phyloP scores from a whole-genome alignment of 2,113 vertebrate genomes.

The Scophthalmus maximus region DNA sequence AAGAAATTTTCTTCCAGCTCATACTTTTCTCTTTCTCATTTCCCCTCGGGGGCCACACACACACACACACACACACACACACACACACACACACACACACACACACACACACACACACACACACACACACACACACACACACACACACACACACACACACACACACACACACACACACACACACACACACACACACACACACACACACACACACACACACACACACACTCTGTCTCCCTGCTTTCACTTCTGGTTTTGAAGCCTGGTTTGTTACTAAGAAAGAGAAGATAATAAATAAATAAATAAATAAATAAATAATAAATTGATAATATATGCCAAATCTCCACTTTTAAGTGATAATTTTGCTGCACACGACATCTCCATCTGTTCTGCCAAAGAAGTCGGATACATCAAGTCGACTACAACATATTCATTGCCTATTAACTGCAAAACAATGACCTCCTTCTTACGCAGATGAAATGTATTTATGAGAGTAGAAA shows the following conservation, averaged over 20 bases:
- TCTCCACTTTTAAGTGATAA: too few relatives aligned
- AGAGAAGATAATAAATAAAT: not conserved
- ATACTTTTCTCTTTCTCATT: slow-evolving; percentile 41
- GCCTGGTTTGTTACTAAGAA: not conserved
- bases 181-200: not conserved
- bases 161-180: too few relatives aligned
- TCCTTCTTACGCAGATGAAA: not conserved
- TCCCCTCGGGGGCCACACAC: slow-evolving; percentile 37
- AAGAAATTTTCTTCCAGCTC: slow-evolving; percentile 5
- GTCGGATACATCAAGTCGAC: not conserved
- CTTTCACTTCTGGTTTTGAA: not conserved
- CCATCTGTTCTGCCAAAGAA: not conserved
- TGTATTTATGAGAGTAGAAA: not conserved
- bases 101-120: too few relatives aligned
- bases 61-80: slow-evolving; percentile 34
- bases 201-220: not conserved
- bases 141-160: too few relatives aligned
- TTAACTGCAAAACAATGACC: not conserved
- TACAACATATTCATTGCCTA: not conserved
- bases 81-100: too few relatives aligned
- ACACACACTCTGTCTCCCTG: slow-evolving; percentile 20
- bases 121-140: too few relatives aligned
- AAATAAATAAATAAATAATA: too few relatives aligned
- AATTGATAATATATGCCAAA: too few relatives aligned
- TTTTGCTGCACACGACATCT: too few relatives aligned